A percentile compares a stretch with the other conserved stretches of the same genome.
Conservation (phyloP, 2,797 vertebrate species). For the Esox masquinongy region DNA sequence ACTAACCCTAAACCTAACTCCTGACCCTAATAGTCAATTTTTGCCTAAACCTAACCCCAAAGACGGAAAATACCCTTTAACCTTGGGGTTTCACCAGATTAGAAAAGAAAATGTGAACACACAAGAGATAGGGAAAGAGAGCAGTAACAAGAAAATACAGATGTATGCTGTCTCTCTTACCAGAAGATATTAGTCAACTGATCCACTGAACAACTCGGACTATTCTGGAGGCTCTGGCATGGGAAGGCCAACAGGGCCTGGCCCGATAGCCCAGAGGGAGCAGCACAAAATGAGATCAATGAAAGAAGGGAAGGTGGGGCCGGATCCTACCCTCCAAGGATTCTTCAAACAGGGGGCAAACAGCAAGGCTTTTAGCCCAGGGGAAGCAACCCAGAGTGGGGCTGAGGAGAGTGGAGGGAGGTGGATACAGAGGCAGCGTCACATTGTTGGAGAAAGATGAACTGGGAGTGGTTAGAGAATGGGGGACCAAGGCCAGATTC, state of each 20-base stretch:
- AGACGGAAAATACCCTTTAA: no score
- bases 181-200: not conserved
- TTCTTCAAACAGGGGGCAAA: not conserved
- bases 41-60: no score
- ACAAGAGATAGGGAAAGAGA: no score
- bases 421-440: not conserved
- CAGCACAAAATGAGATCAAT: not conserved
- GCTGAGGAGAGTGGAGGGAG: not conserved
- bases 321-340: not conserved
- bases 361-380: not conserved
- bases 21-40: no score
- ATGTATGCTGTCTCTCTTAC: not conserved
- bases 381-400: not conserved
- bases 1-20: no score
- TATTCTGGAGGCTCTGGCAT: conserved; percentile 8
- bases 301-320: conserved; percentile 7
- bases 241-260: not conserved
- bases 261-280: not conserved
- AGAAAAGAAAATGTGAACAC: no score
- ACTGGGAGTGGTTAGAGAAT: conserved; percentile 28
- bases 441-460: conserved; percentile 4
- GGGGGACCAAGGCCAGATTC: conserved; percentile 38
- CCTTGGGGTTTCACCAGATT: no score
- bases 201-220: not conserved
- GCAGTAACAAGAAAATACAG: not conserved